Conservation (phyloP, 64 coral and sea anemone genomes). For the Trachythela sp. region DNA sequence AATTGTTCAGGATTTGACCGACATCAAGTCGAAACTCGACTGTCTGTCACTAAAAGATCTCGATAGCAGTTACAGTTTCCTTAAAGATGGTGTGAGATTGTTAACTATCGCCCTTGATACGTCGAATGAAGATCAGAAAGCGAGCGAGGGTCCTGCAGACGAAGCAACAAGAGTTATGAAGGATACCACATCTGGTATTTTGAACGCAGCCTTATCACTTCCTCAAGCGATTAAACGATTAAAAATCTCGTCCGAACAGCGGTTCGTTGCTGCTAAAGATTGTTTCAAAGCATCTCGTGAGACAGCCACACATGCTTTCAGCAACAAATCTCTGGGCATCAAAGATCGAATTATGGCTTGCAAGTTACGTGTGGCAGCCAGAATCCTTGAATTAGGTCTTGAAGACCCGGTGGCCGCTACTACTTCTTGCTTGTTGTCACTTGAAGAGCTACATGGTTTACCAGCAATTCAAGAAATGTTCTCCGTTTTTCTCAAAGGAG, state of each 20-base stretch:
- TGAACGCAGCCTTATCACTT: not conserved
- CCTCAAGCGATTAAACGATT: not conserved
- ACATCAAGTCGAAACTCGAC: not conserved
- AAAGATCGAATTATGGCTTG: constrained; percentile 1
- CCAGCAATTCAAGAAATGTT: not conserved
- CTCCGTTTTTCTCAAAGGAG: not conserved
- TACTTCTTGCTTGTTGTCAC: not conserved
- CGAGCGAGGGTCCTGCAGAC: not conserved
- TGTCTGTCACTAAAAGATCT: not conserved
- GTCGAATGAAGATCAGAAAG: not conserved
- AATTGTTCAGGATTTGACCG: not conserved
- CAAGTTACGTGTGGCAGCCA: not conserved
- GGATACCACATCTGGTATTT: not conserved
- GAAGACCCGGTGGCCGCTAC: not conserved
- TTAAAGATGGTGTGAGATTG: not conserved
- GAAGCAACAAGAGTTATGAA: not conserved
- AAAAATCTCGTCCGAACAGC: not conserved
- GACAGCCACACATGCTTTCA: not conserved
- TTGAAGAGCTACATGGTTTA: not conserved
- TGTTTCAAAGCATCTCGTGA: not conserved
- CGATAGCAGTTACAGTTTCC: not conserved
- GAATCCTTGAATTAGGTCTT: not conserved
- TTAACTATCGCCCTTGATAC: not conserved
- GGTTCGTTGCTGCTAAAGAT: not conserved
- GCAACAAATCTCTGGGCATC: not conserved